Evolutionary conservation across 2,113 vertebrate genomes (phyloP).

Genomic region (Lophius piscatorius): DNA sequence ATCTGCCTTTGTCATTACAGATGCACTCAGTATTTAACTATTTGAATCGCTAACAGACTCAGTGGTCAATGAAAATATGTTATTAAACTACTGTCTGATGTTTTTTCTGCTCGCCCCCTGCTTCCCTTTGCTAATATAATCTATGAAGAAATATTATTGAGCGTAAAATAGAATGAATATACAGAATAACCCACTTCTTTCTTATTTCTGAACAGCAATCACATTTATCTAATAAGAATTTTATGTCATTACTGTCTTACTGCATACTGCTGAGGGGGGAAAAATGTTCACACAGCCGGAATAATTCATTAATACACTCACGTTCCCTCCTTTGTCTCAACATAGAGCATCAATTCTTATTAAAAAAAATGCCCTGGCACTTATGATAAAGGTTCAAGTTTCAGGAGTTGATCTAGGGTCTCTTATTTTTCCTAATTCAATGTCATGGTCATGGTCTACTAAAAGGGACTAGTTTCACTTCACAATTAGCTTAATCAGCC

Average conservation of each 20-base stretch:
- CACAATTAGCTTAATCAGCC: conserved; percentile 29
- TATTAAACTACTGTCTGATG: no score
- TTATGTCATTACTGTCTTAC: conserved; percentile 5
- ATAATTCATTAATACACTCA: conserved; percentile 63
- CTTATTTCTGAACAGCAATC: neutral
- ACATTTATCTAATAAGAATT: conserved; percentile 31
- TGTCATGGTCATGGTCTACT: conserved; percentile 18
- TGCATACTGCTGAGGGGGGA: conserved; percentile 7
- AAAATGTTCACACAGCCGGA: conserved; percentile 21
- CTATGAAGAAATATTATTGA: no score
- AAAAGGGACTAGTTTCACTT: conserved; percentile 43
- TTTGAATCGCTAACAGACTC: no score
- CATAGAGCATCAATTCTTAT: conserved; percentile 59
- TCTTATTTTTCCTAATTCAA: conserved; percentile 36
- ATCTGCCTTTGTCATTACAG: no score
- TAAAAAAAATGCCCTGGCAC: conserved; percentile 43
- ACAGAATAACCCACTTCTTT: neutral
- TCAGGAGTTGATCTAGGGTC: conserved; percentile 24
- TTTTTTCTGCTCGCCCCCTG: no score
- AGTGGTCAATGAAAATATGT: no score
- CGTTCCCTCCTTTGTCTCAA: conserved; percentile 33
- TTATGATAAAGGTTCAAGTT: conserved; percentile 31
- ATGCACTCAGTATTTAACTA: no score
- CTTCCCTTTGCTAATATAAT: no score
- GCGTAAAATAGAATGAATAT: no score